phyloP scores from a whole-genome alignment of 1,140 invertebrate genomes.

The Dendroctonus valens region DNA sequence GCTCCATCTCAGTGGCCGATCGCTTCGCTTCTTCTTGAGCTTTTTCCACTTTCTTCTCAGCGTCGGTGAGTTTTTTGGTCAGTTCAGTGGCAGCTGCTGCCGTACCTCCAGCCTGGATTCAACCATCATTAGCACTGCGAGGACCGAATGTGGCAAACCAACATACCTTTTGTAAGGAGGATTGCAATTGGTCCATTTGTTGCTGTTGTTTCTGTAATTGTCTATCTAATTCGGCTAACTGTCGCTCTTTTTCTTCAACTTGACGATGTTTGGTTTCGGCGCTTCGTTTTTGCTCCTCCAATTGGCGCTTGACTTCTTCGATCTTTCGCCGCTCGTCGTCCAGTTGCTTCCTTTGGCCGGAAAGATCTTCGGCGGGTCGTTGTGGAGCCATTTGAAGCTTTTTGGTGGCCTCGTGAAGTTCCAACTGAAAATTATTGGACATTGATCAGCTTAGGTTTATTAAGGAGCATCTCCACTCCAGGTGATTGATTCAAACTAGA shows the following conservation, averaged over 20 bases:
- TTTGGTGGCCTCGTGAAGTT: slow-evolving; percentile 77
- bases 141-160: not conserved
- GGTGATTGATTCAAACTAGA: no score
- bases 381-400: slow-evolving; percentile 64
- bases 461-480: no score
- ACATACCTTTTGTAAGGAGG: slow-evolving; percentile 73
- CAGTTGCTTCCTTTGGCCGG: slow-evolving; percentile 64
- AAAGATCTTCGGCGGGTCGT: slow-evolving; percentile 67
- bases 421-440: slow-evolving; percentile 56
- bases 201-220: slow-evolving; percentile 86
- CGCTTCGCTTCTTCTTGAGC: slow-evolving; percentile 77
- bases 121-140: no score
- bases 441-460: no score
- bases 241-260: slow-evolving; percentile 78
- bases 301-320: slow-evolving; percentile 66
- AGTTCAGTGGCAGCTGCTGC: slow-evolving; percentile 67
- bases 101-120: slow-evolving; percentile 65
- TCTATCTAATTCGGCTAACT: slow-evolving; percentile 75
- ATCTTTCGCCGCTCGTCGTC: slow-evolving; percentile 73
- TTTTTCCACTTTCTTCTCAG: slow-evolving; percentile 66
- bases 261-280: slow-evolving; percentile 72
- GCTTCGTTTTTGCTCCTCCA: slow-evolving; percentile 66
- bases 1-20: slow-evolving; percentile 83
- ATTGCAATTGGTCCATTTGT: slow-evolving; percentile 86
- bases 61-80: slow-evolving; percentile 74